Evolutionary conservation across 2,888 invertebrate genomes (phyloP), one percentile per base, ranked within the genome.

Genomic region (Chironomus tentans): DNA sequence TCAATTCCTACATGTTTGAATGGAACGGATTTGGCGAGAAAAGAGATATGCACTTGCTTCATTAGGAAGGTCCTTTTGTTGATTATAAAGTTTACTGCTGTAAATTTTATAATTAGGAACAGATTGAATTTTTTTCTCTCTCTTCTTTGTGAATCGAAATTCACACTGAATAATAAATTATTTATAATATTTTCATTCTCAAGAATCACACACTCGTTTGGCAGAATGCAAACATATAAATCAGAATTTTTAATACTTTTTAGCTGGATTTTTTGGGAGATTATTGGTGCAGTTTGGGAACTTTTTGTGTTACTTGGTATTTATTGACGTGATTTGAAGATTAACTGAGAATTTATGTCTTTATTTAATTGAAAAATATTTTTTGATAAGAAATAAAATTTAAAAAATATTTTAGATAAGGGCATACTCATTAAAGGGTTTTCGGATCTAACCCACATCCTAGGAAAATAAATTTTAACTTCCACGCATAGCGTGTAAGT

Each of bases 41-140:
- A 71, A 56, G n/a, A 24, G 24, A 21, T 47, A 71, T 71, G 56
- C 71, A 71, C 71, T 71, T 71, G 71, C 56, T 71, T 71, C 71
- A 71, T 71, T 71, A 71, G 56, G 56, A 56, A 56, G 56, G 56
- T 56, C 56, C 56, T 56, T 56, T 56, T 56, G 56, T 56, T 38
- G 38, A 38, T 38, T 38, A 38, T 38, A 38, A 38, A 38, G 56
- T 56, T n/a, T 56, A 18, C 18, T 18, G n/a, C 56, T 56, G 15
- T 56, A 15, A 56, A 56, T 15, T 56, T 38, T 38, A 38, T 38
- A 38, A 38, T 38, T 38, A 38, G 38, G 38, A 38, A 38, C 38
- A 38, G 38, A 38, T 38, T 38, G 38, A 38, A 38, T 38, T 10
- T 38, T 38, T 38, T 50, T 50, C 50, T 50, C 4, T 50, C 10